Evolutionary conservation across 2,888 invertebrate genomes (phyloP).

Genomic region (Dolichopus griseipennis): DNA sequence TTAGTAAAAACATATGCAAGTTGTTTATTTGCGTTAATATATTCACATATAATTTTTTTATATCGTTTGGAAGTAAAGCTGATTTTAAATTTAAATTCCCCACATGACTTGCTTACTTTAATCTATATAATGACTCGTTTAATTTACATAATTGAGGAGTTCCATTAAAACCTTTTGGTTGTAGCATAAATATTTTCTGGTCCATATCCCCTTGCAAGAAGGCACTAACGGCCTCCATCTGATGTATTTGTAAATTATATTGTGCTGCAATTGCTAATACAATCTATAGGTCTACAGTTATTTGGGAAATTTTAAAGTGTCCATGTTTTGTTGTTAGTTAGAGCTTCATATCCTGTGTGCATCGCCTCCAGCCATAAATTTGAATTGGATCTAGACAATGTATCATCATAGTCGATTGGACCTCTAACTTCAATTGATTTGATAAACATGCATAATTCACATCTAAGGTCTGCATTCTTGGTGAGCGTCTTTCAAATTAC

Average conservation of each 20-base stretch:
- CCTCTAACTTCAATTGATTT: conserved; percentile 12
- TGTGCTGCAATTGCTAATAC: conserved; percentile 16
- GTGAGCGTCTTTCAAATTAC: too few species aligned
- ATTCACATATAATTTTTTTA: background rate
- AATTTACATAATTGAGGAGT: conserved; percentile 12
- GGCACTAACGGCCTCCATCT: conserved; percentile 14
- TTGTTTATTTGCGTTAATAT: background rate
- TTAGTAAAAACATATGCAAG: conserved; percentile 8
- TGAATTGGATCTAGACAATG: conserved; percentile 15
- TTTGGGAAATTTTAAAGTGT: conserved; percentile 13
- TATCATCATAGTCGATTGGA: conserved; percentile 19
- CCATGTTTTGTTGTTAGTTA: conserved; percentile 16
- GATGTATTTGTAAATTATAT: conserved; percentile 15
- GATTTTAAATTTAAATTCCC: conserved; percentile 15
- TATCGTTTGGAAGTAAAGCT: conserved; percentile 5
- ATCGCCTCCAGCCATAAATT: conserved; percentile 15
- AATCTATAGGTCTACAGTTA: conserved; percentile 13
- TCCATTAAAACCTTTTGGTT: conserved; percentile 10
- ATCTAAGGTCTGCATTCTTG: background rate
- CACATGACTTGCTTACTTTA: conserved; percentile 13
- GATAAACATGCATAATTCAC: background rate
- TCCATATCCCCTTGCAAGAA: conserved; percentile 13
- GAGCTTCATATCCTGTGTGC: conserved; percentile 14
- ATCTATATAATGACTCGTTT: conserved; percentile 15
- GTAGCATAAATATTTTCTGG: conserved; percentile 12